Percentiles rank a stretch among this genome's conserved stretches.
These are phyloP conservation scores for Gortyna flavago DNA, from an alignment of 2,888 invertebrate species.

Conservation along the genomic window DNA sequence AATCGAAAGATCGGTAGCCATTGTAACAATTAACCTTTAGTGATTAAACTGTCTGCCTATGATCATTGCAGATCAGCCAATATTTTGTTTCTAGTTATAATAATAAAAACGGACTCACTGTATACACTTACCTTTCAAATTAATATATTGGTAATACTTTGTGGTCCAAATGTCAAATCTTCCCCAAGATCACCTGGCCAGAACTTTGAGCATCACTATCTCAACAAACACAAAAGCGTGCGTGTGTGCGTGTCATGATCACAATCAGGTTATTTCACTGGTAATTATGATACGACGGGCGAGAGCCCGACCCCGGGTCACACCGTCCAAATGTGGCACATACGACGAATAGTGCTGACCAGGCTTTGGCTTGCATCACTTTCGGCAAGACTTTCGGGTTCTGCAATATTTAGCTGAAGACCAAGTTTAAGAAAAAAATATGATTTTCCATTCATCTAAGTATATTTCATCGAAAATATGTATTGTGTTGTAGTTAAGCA, in stretches of 20 bases:
- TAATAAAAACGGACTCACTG: background rate
- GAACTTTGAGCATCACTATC: conserved; percentile 76
- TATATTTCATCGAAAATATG: background rate
- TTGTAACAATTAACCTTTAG: background rate
- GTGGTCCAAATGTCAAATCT: background rate
- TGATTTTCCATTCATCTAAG: background rate
- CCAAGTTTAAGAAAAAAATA: background rate
- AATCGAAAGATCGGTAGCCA: background rate
- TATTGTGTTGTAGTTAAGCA: background rate
- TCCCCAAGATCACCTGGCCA: background rate
- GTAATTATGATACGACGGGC: conserved; percentile 88
- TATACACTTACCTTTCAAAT: background rate
- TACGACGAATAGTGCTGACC: conserved; percentile 73
- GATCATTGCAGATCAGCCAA: background rate
- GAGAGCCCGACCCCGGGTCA: conserved; percentile 88
- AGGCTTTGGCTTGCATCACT: background rate
- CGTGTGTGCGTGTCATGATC: conserved; percentile 87
- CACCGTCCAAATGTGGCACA: conserved; percentile 80
- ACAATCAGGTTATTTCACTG: conserved; percentile 90
- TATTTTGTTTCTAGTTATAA: background rate
- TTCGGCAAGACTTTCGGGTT: conserved; percentile 41
- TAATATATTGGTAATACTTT: background rate
- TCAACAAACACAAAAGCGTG: conserved; percentile 77
- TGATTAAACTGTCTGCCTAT: background rate
- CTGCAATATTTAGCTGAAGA: conserved; percentile 6